A percentile compares a stretch with the other conserved stretches of the same genome.
phyloP scores from a whole-genome alignment of 2,797 vertebrate species.

The Pangasius djambal region DNA sequence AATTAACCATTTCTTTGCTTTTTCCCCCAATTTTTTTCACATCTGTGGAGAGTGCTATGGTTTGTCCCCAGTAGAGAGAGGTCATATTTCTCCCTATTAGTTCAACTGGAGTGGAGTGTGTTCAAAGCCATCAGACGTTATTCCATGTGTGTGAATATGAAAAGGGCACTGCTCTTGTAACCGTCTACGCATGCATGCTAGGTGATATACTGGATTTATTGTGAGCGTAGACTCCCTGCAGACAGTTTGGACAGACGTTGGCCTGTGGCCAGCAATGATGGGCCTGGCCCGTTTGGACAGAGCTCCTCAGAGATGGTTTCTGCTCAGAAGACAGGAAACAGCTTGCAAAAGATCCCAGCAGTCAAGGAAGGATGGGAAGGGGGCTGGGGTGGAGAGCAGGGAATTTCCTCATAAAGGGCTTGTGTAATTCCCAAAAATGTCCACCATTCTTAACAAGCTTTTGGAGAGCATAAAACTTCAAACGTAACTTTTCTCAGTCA shows the following conservation, averaged over 20 bases:
- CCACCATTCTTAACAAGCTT: conserved; percentile 21
- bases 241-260: conserved; percentile 49
- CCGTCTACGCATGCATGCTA: conserved; percentile 10
- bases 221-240: conserved; percentile 32
- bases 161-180: conserved; percentile 6
- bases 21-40: not conserved
- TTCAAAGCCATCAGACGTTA: conserved; percentile 9
- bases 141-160: conserved; percentile 14
- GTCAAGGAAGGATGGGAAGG: conserved; percentile 72
- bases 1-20: conserved; percentile 5
- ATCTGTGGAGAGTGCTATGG: conserved; percentile 10
- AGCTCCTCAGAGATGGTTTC: conserved; percentile 70
- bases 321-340: conserved; percentile 83
- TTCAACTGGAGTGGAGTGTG: conserved; percentile 16
- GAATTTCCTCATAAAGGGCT: conserved; percentile 73
- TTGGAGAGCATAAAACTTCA: conserved; percentile 28
- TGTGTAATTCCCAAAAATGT: conserved; percentile 46
- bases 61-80: conserved; percentile 29
- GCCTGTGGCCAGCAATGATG: conserved; percentile 40
- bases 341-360: conserved; percentile 77
- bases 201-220: conserved; percentile 24
- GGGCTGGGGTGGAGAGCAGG: conserved; percentile 49
- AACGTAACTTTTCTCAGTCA: not conserved
- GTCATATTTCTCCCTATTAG: conserved; percentile 25
- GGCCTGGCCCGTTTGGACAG: conserved; percentile 65